phyloP scores from a whole-genome alignment of 2,797 vertebrate genomes.

The Amphiprion clarkii region DNA sequence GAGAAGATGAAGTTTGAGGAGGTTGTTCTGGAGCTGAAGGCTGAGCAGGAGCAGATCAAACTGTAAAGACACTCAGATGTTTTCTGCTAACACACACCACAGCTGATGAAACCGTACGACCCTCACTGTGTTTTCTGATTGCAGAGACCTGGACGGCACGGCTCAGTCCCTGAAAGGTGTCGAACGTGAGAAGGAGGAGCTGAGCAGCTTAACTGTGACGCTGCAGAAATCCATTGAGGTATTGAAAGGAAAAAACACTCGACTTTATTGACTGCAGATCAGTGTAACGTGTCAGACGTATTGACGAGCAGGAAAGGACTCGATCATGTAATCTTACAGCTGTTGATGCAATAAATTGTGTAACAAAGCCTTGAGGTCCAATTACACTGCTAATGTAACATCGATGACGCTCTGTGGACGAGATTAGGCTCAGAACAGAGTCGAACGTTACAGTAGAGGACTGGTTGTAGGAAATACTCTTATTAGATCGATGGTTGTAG shows the following conservation, averaged over 20 bases:
- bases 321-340: slow-evolving; percentile 2
- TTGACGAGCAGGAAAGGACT: background rate
- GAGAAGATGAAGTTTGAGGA: slow-evolving; percentile 97
- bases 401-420: background rate
- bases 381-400: background rate
- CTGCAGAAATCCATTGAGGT: slow-evolving; percentile 95
- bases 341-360: background rate
- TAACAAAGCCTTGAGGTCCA: background rate
- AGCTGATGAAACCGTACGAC: fast-evolving
- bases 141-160: slow-evolving; percentile 94
- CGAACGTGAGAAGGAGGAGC: slow-evolving; percentile 92
- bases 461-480: too few relatives aligned
- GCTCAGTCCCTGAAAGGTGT: slow-evolving; percentile 91
- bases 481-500: too few relatives aligned
- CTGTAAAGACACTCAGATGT: slow-evolving; percentile 73
- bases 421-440: background rate
- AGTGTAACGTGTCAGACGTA: background rate
- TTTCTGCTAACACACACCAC: fast-evolving
- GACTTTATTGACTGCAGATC: background rate
- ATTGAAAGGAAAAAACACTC: background rate
- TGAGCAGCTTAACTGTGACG: slow-evolving; percentile 87
- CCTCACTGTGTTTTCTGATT: background rate
- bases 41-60: slow-evolving; percentile 96
- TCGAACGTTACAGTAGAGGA: background rate
- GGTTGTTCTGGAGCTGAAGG: slow-evolving; percentile 92